Evolutionary conservation across 2,888 invertebrate genomes (phyloP), one percentile per base, ranked within the genome.

Genomic region (Netelia virgata): DNA sequence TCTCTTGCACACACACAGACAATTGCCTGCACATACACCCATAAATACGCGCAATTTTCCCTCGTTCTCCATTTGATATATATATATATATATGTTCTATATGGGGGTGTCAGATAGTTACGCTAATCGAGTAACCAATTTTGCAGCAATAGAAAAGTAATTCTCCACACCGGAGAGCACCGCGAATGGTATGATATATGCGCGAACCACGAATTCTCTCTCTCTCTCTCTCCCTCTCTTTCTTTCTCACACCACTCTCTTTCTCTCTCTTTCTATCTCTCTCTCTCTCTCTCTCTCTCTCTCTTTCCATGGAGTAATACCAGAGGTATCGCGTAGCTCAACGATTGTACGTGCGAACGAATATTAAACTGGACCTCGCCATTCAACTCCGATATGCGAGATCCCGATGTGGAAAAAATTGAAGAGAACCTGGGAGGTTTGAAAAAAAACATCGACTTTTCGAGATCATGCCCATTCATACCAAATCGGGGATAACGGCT

Each of bases 71-170:
- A 36, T 47, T 9, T 41, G 70, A 86, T 72, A 64, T 61, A 70
- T 72, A 41, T 50, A 20, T 47, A 50, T 50, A 10, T 43, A 70
- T 23, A 18, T 16, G 41, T 18, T 11, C 28, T 28, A 14, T 50
- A 36, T 47, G 63, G 88, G 89, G 91, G 90, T 90, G 90, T 90
- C 89, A 88, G 88, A 89, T 90, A 90, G 91, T 90, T 90, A 91
- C 89, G 91, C 90, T 92, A 92, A 92, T 92, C 92, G 92, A 91
- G 91, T 92, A 90, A 92, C 90, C 92, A 91, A 92, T 92, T 92
- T 89, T 89, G 87, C 88, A 89, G 87, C 90, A 88, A 90, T 90
- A 89, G 88, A 91, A 91, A 91, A 91, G 90, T 90, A 84, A 90
- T 88, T 89, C 86, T 76, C 75, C 82, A 72, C 74, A 47, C 53